Conservation (phyloP, 2,888 invertebrate genomes). For the Lamellibrachia columna region DNA sequence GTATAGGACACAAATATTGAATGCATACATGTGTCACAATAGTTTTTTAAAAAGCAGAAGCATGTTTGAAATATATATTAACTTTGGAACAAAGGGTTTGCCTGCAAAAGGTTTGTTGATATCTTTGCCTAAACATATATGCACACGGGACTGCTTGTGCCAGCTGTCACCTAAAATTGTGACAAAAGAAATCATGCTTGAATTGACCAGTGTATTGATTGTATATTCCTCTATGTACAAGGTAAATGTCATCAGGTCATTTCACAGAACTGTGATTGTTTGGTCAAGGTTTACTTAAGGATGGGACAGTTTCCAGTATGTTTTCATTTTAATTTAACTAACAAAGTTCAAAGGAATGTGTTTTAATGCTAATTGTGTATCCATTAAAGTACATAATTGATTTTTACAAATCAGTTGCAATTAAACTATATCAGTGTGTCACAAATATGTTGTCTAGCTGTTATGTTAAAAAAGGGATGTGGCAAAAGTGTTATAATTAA, state of each 20-base stretch:
- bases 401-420: neutral
- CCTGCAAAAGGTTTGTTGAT: neutral
- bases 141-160: neutral
- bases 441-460: neutral
- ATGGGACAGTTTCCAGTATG: neutral
- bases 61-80: neutral
- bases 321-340: neutral
- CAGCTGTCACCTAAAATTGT: neutral
- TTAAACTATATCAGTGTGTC: neutral
- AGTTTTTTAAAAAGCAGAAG: neutral
- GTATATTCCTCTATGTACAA: neutral
- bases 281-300: neutral
- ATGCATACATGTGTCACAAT: neutral
- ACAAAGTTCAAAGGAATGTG: neutral
- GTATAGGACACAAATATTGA: neutral
- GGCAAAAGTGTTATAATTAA: neutral
- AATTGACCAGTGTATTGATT: neutral
- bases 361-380: neutral
- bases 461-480: neutral
- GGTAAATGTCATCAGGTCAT: neutral
- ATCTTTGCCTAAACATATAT: neutral
- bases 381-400: neutral
- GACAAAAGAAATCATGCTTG: neutral
- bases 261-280: neutral
- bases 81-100: neutral